Conservation (phyloP, 2,888 invertebrate genomes). For the Allolobophora icterica region DNA sequence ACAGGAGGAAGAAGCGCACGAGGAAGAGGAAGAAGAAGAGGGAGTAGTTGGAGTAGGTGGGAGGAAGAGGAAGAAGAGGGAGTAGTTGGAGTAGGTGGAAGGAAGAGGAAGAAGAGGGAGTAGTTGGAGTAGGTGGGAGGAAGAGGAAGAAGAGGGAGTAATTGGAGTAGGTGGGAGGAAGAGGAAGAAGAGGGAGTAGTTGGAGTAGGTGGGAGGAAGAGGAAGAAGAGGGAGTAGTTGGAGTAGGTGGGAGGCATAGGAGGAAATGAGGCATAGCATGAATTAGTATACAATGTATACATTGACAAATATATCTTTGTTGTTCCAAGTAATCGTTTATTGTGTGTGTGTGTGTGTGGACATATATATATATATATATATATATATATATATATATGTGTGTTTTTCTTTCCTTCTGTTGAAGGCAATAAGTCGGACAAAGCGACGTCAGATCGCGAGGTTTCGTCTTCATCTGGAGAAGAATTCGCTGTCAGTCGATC, state of each 20-base stretch:
- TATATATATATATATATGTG: neutral
- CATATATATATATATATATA: slow-evolving; percentile 8
- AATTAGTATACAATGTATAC: too few species aligned
- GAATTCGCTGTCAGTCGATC: slow-evolving; percentile 3
- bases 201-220: neutral
- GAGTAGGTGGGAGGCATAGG: too few species aligned
- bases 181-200: too few species aligned
- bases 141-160: neutral
- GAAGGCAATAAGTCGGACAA: neutral
- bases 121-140: neutral
- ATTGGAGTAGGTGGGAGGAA: neutral
- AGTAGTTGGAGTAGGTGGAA: neutral
- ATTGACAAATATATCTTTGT: too few species aligned
- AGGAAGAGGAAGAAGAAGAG: neutral
- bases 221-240: neutral
- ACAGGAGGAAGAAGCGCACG: neutral
- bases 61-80: too few species aligned
- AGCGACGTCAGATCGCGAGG: neutral
- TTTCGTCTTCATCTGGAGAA: neutral
- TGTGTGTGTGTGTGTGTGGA: too few species aligned
- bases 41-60: neutral
- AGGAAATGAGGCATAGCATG: too few species aligned
- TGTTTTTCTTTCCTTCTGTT: neutral
- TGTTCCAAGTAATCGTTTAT: too few species aligned
- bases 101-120: neutral